Percentiles rank a stretch among this genome's conserved stretches.
Conservation (phyloP, 2,113 vertebrate genomes). For the Lates calcarifer region DNA sequence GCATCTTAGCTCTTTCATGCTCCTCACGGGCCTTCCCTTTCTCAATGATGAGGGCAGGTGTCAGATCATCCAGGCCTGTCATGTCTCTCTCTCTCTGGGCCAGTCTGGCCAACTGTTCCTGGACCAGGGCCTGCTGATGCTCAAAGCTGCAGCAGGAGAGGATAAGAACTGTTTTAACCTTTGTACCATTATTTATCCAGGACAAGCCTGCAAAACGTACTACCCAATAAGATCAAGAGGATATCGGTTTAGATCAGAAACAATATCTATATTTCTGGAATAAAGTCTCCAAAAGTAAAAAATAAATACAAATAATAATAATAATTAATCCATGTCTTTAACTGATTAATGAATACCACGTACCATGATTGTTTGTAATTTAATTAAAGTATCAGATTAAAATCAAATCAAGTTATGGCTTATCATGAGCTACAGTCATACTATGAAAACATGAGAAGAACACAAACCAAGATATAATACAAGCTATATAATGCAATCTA, state of each 20-base stretch:
- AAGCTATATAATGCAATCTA: background rate
- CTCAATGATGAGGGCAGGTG: slow-evolving; percentile 71
- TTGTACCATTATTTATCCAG: slow-evolving; percentile 8
- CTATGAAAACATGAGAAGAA: background rate
- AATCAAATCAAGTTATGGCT: background rate
- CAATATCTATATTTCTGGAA: background rate
- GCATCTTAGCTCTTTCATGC: slow-evolving; percentile 77
- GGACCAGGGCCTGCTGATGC: slow-evolving; percentile 87
- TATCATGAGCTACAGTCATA: background rate
- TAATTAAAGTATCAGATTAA: background rate
- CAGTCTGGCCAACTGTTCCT: slow-evolving; percentile 87
- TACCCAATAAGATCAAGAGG: background rate
- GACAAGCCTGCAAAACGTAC: background rate
- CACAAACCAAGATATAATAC: background rate
- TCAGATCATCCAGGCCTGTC: slow-evolving; percentile 72
- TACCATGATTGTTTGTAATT: background rate
- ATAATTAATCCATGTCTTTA: too few species aligned
- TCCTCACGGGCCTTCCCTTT: slow-evolving; percentile 77
- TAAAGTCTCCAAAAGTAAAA: background rate
- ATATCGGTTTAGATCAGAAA: background rate
- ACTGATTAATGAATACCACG: too few species aligned
- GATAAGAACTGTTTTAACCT: slow-evolving; percentile 32
- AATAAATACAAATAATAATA: background rate
- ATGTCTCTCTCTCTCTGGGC: slow-evolving; percentile 84
- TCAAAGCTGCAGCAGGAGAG: slow-evolving; percentile 83